Base-by-base conservation (phyloP, 2,888 invertebrate genomes). In the Octonoba sinensis region DNA sequence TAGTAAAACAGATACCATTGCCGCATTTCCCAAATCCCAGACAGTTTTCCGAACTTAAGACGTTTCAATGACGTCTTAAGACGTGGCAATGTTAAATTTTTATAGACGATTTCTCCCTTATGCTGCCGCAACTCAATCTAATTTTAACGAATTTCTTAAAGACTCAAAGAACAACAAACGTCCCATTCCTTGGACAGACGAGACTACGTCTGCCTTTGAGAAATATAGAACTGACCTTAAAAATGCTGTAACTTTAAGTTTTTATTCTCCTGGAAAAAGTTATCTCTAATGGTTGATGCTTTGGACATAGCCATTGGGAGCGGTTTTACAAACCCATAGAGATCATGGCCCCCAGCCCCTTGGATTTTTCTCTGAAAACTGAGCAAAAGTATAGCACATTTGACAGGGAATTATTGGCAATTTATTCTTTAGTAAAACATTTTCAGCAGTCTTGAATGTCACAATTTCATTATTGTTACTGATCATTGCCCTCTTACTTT, bases 401-500 rank as follows among this genome's bases (percentile, higher is more conserved):
- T 22, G 70, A 71, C 16, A 0, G 22, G 1, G 70, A 71, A 22
- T 24, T 71, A 4, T 6, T 71, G 6, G 24, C 16, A 3, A n/a
- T 24, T 18, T 71, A 49, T 49, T 12, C n/a, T 18, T 60, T 27
- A 24, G 22, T 60, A 11, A 60, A 47, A 2, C 27, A 49, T 49
- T 71, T 60, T 18, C 59, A 13, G 24, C 27, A 18, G 22, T 16
- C 22, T 62, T 12, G 71, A 71, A 60, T 59, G 60, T 27, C 47
- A 27, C 27, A 3, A 69, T 0, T 60, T 60, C 12, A n/a, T 20
- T 18, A 22, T 27, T 8, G 24, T 59, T n/a, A 71, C 70, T 47
- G 24, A 71, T 16, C 59, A 71, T 16, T 47, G 49, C 12, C 60
- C 70, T 15, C 46, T 60, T n/a, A 60, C 16, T 20, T 60, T n/a